These are phyloP conservation scores for Pinctada fucata DNA, from an alignment of 2,888 invertebrate genomes.

Conservation along the genomic window DNA sequence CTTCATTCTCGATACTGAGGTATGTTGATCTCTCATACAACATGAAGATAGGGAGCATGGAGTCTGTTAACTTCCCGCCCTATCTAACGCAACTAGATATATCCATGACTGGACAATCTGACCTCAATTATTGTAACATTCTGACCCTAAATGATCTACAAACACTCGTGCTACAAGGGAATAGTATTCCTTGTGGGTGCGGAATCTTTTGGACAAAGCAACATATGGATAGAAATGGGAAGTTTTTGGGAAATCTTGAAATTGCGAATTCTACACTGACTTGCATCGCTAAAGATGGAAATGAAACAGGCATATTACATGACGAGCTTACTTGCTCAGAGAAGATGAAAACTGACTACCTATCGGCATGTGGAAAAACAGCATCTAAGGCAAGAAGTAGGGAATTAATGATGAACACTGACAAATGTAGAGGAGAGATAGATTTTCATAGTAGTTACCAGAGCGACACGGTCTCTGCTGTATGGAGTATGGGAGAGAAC, in stretches of 20 bases:
- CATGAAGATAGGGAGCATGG: slow-evolving; percentile 32
- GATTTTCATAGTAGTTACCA: no score
- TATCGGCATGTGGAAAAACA: no score
- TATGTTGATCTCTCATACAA: slow-evolving; percentile 33
- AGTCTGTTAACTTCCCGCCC: slow-evolving; percentile 45
- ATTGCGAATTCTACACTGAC: no score
- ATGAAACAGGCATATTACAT: no score
- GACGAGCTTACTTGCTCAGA: no score
- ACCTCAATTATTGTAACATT: slow-evolving; percentile 45
- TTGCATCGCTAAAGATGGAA: no score
- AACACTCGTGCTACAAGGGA: slow-evolving; percentile 37
- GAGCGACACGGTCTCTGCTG: neutral
- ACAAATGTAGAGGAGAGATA: no score
- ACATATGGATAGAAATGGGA: slow-evolving; percentile 13
- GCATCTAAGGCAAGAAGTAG: no score
- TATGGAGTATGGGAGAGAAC: neutral
- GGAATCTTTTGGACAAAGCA: slow-evolving; percentile 32
- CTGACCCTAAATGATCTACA: slow-evolving; percentile 40
- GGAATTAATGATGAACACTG: no score
- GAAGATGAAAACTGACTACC: no score
- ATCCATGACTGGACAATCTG: slow-evolving; percentile 51
- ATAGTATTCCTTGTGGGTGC: slow-evolving; percentile 47
- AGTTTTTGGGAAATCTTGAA: no score
- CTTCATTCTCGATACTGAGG: slow-evolving; percentile 15
- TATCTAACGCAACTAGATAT: slow-evolving; percentile 57